These are phyloP conservation scores for Erpobdella octoculata DNA, from an alignment of 2,888 invertebrate species.

Conservation along the genomic window DNA sequence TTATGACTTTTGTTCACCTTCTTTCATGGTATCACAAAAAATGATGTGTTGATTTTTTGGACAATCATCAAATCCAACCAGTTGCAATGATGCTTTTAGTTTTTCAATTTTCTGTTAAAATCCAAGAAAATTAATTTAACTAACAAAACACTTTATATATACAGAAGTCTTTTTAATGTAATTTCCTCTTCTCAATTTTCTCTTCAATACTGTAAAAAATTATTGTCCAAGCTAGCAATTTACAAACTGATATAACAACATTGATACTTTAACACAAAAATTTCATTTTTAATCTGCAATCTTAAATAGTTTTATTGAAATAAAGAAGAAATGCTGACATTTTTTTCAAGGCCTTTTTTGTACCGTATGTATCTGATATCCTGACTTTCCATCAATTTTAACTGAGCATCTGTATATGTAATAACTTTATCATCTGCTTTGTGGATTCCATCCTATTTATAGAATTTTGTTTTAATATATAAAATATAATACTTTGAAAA, in stretches of 20 bases:
- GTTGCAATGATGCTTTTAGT: slow-evolving; percentile 70
- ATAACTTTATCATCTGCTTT: slow-evolving; percentile 62
- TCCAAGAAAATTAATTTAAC: slow-evolving; percentile 26
- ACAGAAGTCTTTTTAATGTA: too few relatives aligned
- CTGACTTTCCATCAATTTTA: slow-evolving; percentile 79
- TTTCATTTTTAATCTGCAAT: too few relatives aligned
- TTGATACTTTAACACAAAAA: too few relatives aligned
- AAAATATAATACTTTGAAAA: too few relatives aligned
- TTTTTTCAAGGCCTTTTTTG: slow-evolving; percentile 74
- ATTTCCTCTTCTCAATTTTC: too few relatives aligned
- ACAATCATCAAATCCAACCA: slow-evolving; percentile 67
- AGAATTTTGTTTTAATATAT: too few relatives aligned
- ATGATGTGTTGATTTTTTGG: slow-evolving; percentile 70
- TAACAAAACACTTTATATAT: too few relatives aligned
- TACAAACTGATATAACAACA: too few relatives aligned
- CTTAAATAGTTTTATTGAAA: too few relatives aligned
- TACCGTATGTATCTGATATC: slow-evolving; percentile 80
- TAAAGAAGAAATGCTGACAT: slow-evolving; percentile 53
- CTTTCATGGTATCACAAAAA: slow-evolving; percentile 64
- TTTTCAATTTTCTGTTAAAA: slow-evolving; percentile 60
- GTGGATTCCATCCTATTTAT: slow-evolving; percentile 55
- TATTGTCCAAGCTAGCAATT: too few relatives aligned
- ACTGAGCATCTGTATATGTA: slow-evolving; percentile 67
- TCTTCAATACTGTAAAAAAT: too few relatives aligned
- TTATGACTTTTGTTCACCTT: slow-evolving; percentile 52